These are phyloP conservation scores for Patella caerulea DNA, from an alignment of 2,888 invertebrate species.

Conservation along the genomic window DNA sequence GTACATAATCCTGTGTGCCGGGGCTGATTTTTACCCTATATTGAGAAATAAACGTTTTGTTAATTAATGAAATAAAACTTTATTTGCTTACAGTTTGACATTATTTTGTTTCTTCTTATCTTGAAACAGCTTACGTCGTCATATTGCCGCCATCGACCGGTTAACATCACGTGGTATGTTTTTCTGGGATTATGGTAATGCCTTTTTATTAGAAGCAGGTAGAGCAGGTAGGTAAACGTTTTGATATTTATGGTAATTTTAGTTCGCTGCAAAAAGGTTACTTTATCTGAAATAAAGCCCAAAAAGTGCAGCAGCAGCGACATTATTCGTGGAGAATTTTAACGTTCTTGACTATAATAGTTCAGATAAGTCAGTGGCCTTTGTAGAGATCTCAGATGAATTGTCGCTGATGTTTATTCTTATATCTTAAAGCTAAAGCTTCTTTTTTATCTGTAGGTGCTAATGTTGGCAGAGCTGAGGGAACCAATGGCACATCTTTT, in stretches of 20 bases:
- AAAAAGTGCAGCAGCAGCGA: too few relatives aligned
- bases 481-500: conserved; percentile 72
- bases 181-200: conserved; percentile 80
- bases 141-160: conserved; percentile 76
- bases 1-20: background rate
- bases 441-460: conserved; percentile 70
- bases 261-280: too few relatives aligned
- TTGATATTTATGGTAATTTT: too few relatives aligned
- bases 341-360: too few relatives aligned
- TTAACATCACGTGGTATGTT: conserved; percentile 74
- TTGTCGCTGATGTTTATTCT: too few relatives aligned
- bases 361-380: too few relatives aligned
- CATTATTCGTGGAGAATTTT: too few relatives aligned
- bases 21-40: background rate
- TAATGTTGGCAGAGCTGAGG: conserved; percentile 70
- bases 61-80: background rate
- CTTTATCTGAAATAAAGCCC: too few relatives aligned
- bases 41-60: background rate
- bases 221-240: conserved; percentile 72
- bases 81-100: background rate
- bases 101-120: background rate
- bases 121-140: conserved; percentile 73
- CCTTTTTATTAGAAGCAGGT: conserved; percentile 77
- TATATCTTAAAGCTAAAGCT: too few relatives aligned
- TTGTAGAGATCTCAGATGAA: too few relatives aligned